Evolutionary conservation across 1,140 invertebrate genomes (phyloP).

Genomic region (Tetranychus urticae): DNA sequence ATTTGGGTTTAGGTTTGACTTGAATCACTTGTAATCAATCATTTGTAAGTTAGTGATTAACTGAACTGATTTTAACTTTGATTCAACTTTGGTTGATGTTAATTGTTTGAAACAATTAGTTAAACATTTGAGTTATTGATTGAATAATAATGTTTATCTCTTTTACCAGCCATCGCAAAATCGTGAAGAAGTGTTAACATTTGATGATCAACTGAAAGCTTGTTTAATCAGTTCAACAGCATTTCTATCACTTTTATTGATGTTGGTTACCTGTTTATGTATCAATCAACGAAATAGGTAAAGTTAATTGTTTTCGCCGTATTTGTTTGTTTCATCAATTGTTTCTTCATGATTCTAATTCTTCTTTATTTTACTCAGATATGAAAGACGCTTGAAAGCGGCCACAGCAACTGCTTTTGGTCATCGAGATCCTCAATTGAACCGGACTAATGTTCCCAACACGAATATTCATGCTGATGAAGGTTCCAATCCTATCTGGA

Average conservation of each 20-base stretch:
- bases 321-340: conserved; percentile 12
- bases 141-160: not conserved
- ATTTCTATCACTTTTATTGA: conserved; percentile 46
- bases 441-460: conserved; percentile 61
- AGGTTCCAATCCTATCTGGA: conserved; percentile 83
- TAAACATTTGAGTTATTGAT: not conserved
- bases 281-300: conserved; percentile 47
- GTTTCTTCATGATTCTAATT: conserved; percentile 1
- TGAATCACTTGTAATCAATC: no score
- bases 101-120: not conserved
- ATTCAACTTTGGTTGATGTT: not conserved
- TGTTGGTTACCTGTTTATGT: conserved; percentile 50
- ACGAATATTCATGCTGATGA: conserved; percentile 80
- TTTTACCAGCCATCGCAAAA: not conserved
- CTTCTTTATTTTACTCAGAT: conserved; percentile 20
- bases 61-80: no score
- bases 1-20: no score
- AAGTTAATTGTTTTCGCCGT: conserved; percentile 3
- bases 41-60: no score
- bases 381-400: conserved; percentile 64
- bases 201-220: conserved; percentile 25
- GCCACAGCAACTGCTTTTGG: conserved; percentile 77
- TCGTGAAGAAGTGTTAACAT: conserved; percentile 2
- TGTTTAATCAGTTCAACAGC: conserved; percentile 56
- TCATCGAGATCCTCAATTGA: conserved; percentile 23